These are phyloP conservation scores for Myrmecobius fasciatus DNA, from an alignment of 2,113 vertebrate species.

Conservation along the genomic window DNA sequence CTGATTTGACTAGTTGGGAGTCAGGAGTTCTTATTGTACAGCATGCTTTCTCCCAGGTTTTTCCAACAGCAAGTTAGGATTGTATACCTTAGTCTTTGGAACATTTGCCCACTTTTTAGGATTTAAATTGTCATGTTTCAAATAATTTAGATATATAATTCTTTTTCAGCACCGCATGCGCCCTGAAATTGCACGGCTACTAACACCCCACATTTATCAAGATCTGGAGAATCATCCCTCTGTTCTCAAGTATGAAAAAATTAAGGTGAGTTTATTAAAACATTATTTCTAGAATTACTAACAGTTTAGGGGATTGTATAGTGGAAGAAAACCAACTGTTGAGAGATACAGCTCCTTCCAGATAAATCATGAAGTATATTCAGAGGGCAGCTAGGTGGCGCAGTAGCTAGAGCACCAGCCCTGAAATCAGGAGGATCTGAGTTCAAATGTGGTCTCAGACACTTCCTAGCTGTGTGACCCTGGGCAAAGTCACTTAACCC, in stretches of 20 bases:
- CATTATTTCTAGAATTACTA: slow-evolving; percentile 19
- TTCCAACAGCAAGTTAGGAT: slow-evolving; percentile 9
- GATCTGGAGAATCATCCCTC: slow-evolving; percentile 93
- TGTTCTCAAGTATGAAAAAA: slow-evolving; percentile 91
- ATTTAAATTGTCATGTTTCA: slow-evolving; percentile 1
- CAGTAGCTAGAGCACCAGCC: no score
- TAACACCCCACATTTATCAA: slow-evolving; percentile 93
- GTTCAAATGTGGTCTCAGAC: no score
- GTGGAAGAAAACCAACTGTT: slow-evolving; percentile 10
- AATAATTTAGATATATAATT: slow-evolving; percentile 40
- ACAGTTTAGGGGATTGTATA: not conserved
- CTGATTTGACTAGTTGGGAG: not conserved
- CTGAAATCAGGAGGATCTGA: no score
- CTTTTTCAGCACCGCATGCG: slow-evolving; percentile 94
- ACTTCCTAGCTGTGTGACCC: no score
- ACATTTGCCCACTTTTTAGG: slow-evolving; percentile 9
- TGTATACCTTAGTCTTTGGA: not conserved
- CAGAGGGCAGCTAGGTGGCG: no score
- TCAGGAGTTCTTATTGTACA: not conserved
- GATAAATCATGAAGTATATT: not conserved
- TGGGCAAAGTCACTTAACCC: no score
- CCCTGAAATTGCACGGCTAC: slow-evolving; percentile 93
- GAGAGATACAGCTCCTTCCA: not conserved
- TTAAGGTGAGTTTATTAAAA: slow-evolving; percentile 87
- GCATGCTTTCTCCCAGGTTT: slow-evolving; percentile 22